These are phyloP conservation scores for Stegodyphus mimosarum DNA, from an alignment of 1,140 invertebrate species.

Conservation along the genomic window DNA sequence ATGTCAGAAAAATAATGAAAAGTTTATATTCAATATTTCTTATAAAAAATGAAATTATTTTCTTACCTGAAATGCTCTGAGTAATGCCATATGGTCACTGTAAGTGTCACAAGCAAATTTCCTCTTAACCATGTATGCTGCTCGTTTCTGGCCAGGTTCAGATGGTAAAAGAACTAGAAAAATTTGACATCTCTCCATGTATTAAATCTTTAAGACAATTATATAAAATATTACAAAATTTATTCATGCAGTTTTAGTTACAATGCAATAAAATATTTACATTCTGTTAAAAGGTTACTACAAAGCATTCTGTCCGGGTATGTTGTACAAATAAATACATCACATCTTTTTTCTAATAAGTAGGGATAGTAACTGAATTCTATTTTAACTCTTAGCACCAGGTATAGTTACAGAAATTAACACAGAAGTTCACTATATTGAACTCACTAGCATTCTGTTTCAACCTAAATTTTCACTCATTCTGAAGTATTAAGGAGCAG, in stretches of 20 bases:
- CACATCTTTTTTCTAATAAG: no score
- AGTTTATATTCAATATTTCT: neutral
- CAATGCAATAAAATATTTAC: no score
- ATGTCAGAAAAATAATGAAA: neutral
- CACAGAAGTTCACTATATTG: no score
- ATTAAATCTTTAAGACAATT: neutral
- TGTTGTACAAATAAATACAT: no score
- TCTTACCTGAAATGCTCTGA: constrained; percentile 86
- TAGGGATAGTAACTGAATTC: no score
- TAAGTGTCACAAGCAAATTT: constrained; percentile 81
- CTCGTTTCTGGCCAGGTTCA: constrained; percentile 76
- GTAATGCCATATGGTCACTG: constrained; percentile 91
- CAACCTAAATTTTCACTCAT: no score
- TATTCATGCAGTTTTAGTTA: neutral
- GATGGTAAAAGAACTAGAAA: constrained; percentile 80
- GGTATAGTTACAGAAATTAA: no score
- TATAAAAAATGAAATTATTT: neutral
- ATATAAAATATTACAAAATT: neutral
- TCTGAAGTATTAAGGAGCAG: no score
- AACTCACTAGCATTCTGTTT: no score
- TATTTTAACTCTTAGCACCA: no score
- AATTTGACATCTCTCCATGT: constrained; percentile 41
- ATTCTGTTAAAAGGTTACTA: no score
- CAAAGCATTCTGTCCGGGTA: no score
- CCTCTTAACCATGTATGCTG: constrained; percentile 74